Conservation (phyloP, 2,888 invertebrate genomes). For the Troides oblongomaculatus region DNA sequence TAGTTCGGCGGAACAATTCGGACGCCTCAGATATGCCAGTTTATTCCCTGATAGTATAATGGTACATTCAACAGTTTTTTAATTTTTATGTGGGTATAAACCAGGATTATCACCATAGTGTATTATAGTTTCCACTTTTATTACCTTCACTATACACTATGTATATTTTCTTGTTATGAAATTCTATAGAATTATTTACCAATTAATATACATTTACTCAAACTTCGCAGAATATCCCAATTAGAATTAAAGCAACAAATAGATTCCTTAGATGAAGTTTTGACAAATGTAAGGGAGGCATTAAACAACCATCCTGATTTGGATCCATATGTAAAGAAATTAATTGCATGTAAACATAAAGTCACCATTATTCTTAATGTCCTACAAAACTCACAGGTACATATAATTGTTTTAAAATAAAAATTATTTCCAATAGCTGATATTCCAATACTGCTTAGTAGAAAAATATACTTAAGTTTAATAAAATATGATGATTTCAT, state of each 20-base stretch:
- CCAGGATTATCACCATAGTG: not conserved
- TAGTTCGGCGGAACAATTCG: too few species aligned
- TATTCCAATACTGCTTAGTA: not conserved
- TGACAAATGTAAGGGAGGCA: slow-evolving; percentile 88
- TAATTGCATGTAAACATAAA: slow-evolving; percentile 93
- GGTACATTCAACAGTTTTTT: not conserved
- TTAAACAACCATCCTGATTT: slow-evolving; percentile 90
- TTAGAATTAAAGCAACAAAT: slow-evolving; percentile 92
- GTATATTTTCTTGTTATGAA: too few species aligned
- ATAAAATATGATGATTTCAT: too few species aligned
- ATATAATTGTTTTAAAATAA: not conserved
- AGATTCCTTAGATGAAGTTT: slow-evolving; percentile 89
- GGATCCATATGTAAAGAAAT: slow-evolving; percentile 92
- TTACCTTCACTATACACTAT: too few species aligned
- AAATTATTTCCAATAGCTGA: not conserved
- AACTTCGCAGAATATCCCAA: slow-evolving; percentile 87
- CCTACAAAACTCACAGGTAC: slow-evolving; percentile 91
- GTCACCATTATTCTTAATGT: slow-evolving; percentile 95
- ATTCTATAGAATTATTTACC: too few species aligned
- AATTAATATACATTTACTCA: not conserved
- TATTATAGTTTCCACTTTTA: not conserved
- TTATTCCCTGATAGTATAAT: not conserved
- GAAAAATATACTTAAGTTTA: too few species aligned
- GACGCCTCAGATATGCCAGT: too few species aligned
- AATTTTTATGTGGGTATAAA: not conserved